Base-by-base conservation (phyloP, 2,113 vertebrate genomes). In the Neogale vison region DNA sequence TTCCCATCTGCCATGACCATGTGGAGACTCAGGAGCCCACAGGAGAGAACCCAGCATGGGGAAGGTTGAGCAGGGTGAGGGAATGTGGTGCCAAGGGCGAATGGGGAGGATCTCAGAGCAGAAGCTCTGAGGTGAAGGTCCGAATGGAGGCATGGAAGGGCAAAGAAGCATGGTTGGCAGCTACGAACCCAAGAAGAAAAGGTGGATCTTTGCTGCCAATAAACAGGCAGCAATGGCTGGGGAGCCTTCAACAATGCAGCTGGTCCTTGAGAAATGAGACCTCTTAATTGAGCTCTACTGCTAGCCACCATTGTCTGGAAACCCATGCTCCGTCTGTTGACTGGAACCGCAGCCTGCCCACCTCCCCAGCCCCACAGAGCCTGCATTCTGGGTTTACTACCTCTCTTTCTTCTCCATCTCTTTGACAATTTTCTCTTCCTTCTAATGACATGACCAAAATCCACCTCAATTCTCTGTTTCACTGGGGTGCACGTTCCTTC, bases 11-110 rank as follows among this genome's bases (percentile, higher is more conserved):
- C 7, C 26, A 20, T 67, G 39, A 71, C 34, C 31, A 17, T 1
- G 10, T 7, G 42, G 9, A 45, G 80, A 47, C 29, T 55, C 36
- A 7, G 20, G 47, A 45, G 39, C 12, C 36, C 23, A 61, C 42
- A 34, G 77, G 1, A 69, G 63, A 55, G 34, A 39, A 74, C 4
- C 10, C 3, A 8, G 42, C 3, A 29, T 52, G 52, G 18, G 26
- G 50, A 52, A 52, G 55, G 26, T 67, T 39, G 84, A 55, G 23
- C 6, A 0, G n/a, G 7, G 13, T 26, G 4, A 26, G 7, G 24
- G 59, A 10, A 24, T 7, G 3, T 1, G 47, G 59, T 14, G 39
- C 12, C 5, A 0, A 23, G 3, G 3, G 29, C 0, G 20, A 76
- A 24, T 59, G 36, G 63, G n/a, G 52, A 45, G 9, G 63, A 18